Percentiles rank a stretch among this genome's conserved stretches.
Evolutionary conservation across 1,140 invertebrate genomes (phyloP).

Genomic region (Holotrichia oblita): DNA sequence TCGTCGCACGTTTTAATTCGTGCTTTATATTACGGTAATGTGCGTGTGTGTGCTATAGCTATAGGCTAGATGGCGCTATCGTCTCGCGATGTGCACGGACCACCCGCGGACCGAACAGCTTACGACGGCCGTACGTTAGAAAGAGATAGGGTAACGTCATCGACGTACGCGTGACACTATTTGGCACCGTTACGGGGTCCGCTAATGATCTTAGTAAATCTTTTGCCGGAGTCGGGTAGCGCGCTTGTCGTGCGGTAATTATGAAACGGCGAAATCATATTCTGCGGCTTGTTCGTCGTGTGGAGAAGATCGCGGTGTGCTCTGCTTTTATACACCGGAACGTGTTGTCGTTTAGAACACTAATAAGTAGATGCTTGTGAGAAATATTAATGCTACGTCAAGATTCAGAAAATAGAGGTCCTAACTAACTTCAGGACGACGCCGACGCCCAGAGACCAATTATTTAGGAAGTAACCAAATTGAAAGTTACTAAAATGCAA

Average conservation of each 20-base stretch:
- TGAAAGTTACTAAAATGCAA: too few relatives aligned
- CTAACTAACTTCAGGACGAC: too few relatives aligned
- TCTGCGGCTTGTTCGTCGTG: not conserved
- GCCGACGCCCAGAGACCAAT: too few relatives aligned
- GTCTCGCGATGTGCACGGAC: constrained; percentile 41
- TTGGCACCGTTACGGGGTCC: constrained; percentile 45
- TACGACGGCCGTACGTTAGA: constrained; percentile 8
- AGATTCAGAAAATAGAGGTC: too few relatives aligned
- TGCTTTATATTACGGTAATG: too few relatives aligned
- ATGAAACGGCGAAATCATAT: constrained; percentile 16
- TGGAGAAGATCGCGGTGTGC: not conserved
- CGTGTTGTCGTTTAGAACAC: too few relatives aligned
- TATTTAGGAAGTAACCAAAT: too few relatives aligned
- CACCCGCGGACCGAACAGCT: constrained; percentile 42
- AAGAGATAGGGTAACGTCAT: not conserved
- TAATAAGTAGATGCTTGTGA: too few relatives aligned
- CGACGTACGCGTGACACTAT: constrained; percentile 44
- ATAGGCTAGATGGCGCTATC: constrained; percentile 43
- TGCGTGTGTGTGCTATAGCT: constrained; percentile 14
- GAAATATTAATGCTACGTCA: too few relatives aligned
- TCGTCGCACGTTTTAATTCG: too few relatives aligned
- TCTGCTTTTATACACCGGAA: too few relatives aligned
- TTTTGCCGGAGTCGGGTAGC: constrained; percentile 29
- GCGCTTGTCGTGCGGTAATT: not conserved
- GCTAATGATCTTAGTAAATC: constrained; percentile 47